Conservation (phyloP, 2,113 vertebrate genomes). For the Solea solea region DNA sequence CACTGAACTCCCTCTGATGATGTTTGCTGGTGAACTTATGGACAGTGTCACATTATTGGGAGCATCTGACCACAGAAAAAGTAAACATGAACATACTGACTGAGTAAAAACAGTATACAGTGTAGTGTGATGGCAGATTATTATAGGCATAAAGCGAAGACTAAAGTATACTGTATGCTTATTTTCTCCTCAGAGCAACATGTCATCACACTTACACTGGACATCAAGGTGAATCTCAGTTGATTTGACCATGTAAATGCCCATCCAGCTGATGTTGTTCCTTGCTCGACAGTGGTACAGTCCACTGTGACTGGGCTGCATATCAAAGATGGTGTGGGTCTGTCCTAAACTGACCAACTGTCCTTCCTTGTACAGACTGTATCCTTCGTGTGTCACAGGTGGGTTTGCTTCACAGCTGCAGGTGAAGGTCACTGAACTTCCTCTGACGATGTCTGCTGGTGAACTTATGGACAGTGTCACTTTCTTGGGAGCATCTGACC, state of each 20-base stretch:
- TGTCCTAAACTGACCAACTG: conserved; percentile 21
- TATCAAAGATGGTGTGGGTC: conserved; percentile 27
- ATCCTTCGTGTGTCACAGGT: conserved; percentile 31
- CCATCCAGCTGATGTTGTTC: conserved; percentile 50
- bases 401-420: conserved; percentile 62
- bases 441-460: conserved; percentile 13
- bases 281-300: conserved; percentile 54
- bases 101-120: no score
- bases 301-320: conserved; percentile 55
- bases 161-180: no score
- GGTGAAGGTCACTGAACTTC: conserved; percentile 29
- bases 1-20: conserved; percentile 22
- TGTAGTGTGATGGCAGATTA: no score
- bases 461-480: conserved; percentile 46
- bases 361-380: conserved; percentile 49
- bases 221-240: conserved; percentile 33
- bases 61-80: conserved; percentile 39
- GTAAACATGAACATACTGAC: no score
- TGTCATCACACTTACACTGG: conserved; percentile 45
- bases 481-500: conserved; percentile 49
- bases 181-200: no score
- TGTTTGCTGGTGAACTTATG: conserved; percentile 21
- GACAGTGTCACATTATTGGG: conserved; percentile 41
- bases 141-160: no score
- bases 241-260: conserved; percentile 23